Percentiles rank a stretch among this genome's conserved stretches.
Conservation (phyloP, 2,113 vertebrate genomes). For the Furnarius figulus region DNA sequence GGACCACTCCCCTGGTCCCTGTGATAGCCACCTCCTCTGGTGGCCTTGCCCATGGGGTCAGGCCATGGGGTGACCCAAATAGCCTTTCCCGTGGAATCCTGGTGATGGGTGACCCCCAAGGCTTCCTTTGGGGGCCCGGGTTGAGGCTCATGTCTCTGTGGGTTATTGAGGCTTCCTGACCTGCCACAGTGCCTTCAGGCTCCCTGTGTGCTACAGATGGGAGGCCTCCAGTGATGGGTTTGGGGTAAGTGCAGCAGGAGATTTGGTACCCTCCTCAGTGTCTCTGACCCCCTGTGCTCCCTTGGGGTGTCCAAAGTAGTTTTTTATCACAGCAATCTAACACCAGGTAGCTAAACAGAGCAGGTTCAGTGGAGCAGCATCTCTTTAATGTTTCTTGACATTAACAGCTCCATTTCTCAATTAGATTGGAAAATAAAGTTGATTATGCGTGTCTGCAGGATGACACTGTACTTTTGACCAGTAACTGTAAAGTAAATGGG, state of each 20-base stretch:
- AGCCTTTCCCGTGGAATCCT: background rate
- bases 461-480: slow-evolving; percentile 69
- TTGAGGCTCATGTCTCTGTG: background rate
- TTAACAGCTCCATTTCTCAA: slow-evolving; percentile 71
- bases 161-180: background rate
- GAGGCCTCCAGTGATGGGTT: background rate
- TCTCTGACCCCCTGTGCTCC: background rate
- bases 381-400: slow-evolving; percentile 67
- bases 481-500: slow-evolving; percentile 55
- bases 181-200: fast-evolving
- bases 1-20: background rate
- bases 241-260: fast-evolving
- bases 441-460: slow-evolving; percentile 62
- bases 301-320: fast-evolving
- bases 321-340: background rate
- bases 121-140: background rate
- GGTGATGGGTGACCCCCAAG: background rate
- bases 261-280: background rate
- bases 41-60: background rate
- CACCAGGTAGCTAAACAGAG: background rate
- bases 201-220: background rate
- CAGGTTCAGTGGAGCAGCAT: slow-evolving; percentile 20
- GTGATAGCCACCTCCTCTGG: background rate
- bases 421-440: slow-evolving; percentile 71
- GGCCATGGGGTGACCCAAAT: background rate